phyloP scores from a whole-genome alignment of 2,113 vertebrate species.

The Dromaius novaehollandiae region DNA sequence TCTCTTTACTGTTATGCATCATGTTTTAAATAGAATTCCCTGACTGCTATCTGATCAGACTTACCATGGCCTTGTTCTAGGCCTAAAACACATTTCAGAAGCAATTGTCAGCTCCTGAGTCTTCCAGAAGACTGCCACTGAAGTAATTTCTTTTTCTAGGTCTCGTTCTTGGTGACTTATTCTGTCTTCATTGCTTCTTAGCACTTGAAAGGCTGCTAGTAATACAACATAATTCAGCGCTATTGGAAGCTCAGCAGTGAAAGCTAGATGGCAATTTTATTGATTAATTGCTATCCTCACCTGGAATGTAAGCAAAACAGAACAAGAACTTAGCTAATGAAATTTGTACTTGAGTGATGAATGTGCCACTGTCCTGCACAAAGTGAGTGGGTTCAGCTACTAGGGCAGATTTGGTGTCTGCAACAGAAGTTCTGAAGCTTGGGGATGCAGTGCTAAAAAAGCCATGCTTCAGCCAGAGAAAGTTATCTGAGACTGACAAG shows the following conservation, averaged over 20 bases:
- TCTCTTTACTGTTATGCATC: background rate
- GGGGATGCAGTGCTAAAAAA: background rate
- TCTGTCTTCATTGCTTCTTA: background rate
- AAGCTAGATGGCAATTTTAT: background rate
- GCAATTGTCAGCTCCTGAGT: background rate
- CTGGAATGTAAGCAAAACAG: background rate
- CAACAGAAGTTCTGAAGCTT: background rate
- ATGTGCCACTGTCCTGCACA: background rate
- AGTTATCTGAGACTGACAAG: background rate
- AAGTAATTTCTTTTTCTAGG: background rate
- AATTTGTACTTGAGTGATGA: background rate
- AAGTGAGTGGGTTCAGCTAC: background rate
- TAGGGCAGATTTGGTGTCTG: background rate
- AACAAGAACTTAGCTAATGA: background rate
- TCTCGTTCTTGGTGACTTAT: background rate
- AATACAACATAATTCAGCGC: background rate
- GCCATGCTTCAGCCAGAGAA: background rate
- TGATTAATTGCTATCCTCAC: background rate
- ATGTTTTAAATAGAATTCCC: background rate
- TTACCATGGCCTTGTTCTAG: background rate
- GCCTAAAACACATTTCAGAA: background rate
- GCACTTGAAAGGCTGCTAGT: background rate
- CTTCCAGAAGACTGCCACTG: background rate
- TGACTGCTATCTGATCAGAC: background rate
- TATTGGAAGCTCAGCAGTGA: background rate